Conservation (phyloP, 2,113 vertebrate species). For the Sula dactylatra region DNA sequence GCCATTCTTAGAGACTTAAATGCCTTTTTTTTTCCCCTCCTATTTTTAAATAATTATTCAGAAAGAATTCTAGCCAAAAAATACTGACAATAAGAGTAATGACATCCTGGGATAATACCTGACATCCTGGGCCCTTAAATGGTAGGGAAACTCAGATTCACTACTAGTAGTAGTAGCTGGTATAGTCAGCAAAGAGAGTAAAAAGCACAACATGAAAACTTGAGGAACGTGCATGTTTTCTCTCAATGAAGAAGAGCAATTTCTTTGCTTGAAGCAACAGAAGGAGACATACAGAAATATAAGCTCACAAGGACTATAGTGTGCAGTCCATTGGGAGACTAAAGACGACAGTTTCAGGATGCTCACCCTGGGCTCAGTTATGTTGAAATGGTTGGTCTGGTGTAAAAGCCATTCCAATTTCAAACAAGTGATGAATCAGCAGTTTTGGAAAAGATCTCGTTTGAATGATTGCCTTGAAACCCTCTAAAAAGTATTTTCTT, state of each 20-base stretch:
- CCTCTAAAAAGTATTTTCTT: background rate
- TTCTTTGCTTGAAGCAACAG: background rate
- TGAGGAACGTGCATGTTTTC: background rate
- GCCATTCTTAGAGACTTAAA: background rate
- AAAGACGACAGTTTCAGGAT: background rate
- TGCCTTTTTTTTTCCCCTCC: rapidly evolving
- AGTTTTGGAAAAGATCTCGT: background rate
- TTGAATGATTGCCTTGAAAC: background rate
- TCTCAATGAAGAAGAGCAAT: background rate
- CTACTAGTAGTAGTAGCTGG: background rate
- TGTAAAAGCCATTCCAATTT: background rate
- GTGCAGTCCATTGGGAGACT: background rate
- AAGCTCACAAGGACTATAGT: background rate
- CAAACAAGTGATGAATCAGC: background rate
- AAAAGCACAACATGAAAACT: background rate
- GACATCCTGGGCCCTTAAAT: background rate
- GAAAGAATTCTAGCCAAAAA: background rate
- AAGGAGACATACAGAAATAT: background rate
- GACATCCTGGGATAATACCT: background rate
- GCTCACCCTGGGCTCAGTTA: background rate
- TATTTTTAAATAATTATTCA: background rate
- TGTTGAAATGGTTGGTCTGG: background rate
- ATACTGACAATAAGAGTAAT: background rate
- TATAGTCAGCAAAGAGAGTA: background rate
- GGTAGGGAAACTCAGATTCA: background rate